Evolutionary conservation across 1,140 invertebrate species (phyloP).

Genomic region (Homalodisca vitripennis): DNA sequence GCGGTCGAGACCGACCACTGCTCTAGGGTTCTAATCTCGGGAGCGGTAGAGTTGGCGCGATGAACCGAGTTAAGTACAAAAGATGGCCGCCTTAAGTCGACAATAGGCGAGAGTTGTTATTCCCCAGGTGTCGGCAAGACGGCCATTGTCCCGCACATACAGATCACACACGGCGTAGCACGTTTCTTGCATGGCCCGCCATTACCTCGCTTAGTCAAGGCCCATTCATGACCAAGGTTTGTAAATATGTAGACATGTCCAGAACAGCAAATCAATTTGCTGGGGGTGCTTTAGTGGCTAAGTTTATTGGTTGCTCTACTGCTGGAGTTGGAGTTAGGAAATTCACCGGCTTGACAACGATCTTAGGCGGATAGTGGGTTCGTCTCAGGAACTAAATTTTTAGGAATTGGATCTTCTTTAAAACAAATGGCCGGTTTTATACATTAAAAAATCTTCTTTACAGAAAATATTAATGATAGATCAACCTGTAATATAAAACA

Average conservation of each 20-base stretch:
- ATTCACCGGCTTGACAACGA: no score
- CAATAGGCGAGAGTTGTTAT: slow-evolving; percentile 1
- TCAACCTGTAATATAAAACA: no score
- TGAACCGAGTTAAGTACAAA: neutral
- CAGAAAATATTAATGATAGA: no score
- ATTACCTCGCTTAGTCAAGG: neutral
- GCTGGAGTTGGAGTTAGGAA: no score
- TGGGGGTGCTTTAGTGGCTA: no score
- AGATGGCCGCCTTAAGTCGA: slow-evolving; percentile 8
- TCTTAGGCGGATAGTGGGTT: no score
- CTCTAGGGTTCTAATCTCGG: neutral
- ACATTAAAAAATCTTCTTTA: no score
- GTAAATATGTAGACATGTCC: neutral
- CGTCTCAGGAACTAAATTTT: no score
- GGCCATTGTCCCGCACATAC: no score
- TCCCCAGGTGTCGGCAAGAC: neutral
- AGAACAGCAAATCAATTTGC: neutral
- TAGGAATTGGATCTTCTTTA: no score
- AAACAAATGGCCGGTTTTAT: no score
- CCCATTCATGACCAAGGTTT: neutral
- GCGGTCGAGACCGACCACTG: neutral
- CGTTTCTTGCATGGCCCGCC: neutral
- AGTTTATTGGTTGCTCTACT: no score
- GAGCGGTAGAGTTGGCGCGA: neutral
- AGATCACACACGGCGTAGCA: neutral